A percentile compares a stretch with the other conserved stretches of the same genome.
phyloP scores from a whole-genome alignment of 2,113 vertebrate species.

The Notarius quadriscutis region DNA sequence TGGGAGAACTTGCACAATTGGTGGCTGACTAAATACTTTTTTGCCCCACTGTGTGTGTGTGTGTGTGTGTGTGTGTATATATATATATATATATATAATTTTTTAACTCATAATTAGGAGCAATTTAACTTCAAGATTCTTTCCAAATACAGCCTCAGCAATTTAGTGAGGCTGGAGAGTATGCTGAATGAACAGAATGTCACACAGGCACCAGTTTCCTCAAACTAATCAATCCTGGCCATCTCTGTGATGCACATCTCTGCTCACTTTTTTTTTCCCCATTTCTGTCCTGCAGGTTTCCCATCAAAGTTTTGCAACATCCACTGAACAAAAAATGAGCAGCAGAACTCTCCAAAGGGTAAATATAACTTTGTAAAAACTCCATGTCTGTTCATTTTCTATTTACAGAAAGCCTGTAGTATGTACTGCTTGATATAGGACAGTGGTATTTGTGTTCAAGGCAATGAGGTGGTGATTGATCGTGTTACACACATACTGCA shows the following conservation, averaged over 20 bases:
- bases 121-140: not conserved
- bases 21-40: too few species aligned
- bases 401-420: not conserved
- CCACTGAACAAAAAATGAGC: not conserved
- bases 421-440: not conserved
- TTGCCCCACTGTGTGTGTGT: too few species aligned
- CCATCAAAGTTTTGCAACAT: not conserved
- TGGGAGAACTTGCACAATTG: too few species aligned
- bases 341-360: slow-evolving; percentile 28
- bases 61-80: too few species aligned
- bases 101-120: not conserved
- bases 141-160: not conserved
- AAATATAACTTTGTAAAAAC: not conserved
- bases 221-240: not conserved
- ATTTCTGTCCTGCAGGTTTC: not conserved
- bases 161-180: not conserved
- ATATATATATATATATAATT: too few species aligned
- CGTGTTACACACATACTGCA: not conserved
- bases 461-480: not conserved
- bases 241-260: not conserved
- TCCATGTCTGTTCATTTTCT: not conserved
- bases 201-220: not conserved
- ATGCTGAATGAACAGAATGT: not conserved
- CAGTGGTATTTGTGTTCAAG: not conserved
- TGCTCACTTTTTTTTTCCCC: not conserved